Evolutionary conservation across 1,140 invertebrate genomes (phyloP), one percentile per base, ranked within the genome.

Genomic region (Lepidurus couesii): DNA sequence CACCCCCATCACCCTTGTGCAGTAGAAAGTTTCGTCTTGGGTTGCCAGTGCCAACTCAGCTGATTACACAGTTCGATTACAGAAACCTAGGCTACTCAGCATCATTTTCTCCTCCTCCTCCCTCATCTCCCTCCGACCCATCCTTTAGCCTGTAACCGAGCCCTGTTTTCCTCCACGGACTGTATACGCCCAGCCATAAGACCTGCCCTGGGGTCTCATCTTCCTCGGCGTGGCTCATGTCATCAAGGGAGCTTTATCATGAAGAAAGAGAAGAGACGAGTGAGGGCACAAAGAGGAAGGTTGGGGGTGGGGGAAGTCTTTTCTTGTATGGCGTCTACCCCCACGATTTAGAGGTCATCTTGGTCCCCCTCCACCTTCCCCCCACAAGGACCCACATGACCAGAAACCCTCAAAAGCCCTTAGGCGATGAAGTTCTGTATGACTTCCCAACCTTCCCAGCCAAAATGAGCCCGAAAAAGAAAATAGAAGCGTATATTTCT

Each of bases 1-100:
- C 13, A n/a, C n/a, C 53, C 13, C 53, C 53, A 13, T 7, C 16
- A 9, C 53, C 53, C 53, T n/a, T 7, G 13, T 9, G 9, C 13
- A 7, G 16, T 21, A 65, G 53, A 65, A 65, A 65, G 53, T 65
- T 65, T 65, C 53, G 53, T n/a, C 53, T 65, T 65, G 53, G 53
- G 53, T 65, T 65, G 53, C 53, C 53, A 65, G 53, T 65, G 53
- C 53, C 53, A 65, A 65, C 16, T 65, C 53, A 21, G 53, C 53
- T 65, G 53, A 65, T 65, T 65, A 65, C 53, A 65, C 53, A 65
- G 53, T 65, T 65, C 53, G 53, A 65, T 65, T 65, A 65, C 53
- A 65, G 53, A 65, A 65, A 65, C 53, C 53, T 65, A 65, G 53
- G 53, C 53, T 65, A 65, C 53, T 65, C 53, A 65, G 53, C 53